Conservation (phyloP, 2,888 invertebrate genomes). For the Drosophila anceps region DNA sequence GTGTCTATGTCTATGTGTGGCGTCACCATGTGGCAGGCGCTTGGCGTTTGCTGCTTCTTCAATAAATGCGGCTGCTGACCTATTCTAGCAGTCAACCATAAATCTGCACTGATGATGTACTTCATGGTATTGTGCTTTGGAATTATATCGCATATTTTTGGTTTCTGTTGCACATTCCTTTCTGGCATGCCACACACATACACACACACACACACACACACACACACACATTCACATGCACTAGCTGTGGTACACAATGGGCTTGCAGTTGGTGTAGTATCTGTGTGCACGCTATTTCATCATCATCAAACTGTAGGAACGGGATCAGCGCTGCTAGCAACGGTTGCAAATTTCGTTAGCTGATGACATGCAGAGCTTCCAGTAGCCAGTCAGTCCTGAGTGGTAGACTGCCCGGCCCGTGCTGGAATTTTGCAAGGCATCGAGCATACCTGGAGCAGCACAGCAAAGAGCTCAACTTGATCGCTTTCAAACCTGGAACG, state of each 20-base stretch:
- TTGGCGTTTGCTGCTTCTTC: slow-evolving; percentile 54
- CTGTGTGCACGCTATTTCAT: slow-evolving; percentile 76
- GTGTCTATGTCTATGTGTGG: slow-evolving; percentile 21
- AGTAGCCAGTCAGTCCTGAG: slow-evolving; percentile 17
- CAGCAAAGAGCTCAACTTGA: slow-evolving; percentile 17
- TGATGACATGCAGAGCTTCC: slow-evolving; percentile 75
- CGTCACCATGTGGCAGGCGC: slow-evolving; percentile 45
- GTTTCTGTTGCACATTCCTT: slow-evolving; percentile 81
- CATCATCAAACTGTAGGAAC: slow-evolving; percentile 71
- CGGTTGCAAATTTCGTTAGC: slow-evolving; percentile 67
- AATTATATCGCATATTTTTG: slow-evolving; percentile 83
- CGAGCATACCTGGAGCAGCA: slow-evolving; percentile 21
- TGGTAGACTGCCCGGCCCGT: not conserved
- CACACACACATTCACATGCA: slow-evolving; percentile 6
- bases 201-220: slow-evolving; percentile 38
- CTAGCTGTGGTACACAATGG: not conserved
- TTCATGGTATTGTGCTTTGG: slow-evolving; percentile 81
- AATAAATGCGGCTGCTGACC: slow-evolving; percentile 81
- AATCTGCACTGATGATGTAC: slow-evolving; percentile 83
- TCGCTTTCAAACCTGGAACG: slow-evolving; percentile 38
- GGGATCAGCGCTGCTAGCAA: slow-evolving; percentile 36
- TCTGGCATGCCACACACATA: slow-evolving; percentile 66
- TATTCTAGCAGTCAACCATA: slow-evolving; percentile 83
- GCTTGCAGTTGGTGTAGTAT: slow-evolving; percentile 35
- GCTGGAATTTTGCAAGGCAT: slow-evolving; percentile 55